A percentile compares a stretch with the other conserved stretches of the same genome.
Evolutionary conservation across 2,888 invertebrate species (phyloP).

Genomic region (Monochamus alternatus): DNA sequence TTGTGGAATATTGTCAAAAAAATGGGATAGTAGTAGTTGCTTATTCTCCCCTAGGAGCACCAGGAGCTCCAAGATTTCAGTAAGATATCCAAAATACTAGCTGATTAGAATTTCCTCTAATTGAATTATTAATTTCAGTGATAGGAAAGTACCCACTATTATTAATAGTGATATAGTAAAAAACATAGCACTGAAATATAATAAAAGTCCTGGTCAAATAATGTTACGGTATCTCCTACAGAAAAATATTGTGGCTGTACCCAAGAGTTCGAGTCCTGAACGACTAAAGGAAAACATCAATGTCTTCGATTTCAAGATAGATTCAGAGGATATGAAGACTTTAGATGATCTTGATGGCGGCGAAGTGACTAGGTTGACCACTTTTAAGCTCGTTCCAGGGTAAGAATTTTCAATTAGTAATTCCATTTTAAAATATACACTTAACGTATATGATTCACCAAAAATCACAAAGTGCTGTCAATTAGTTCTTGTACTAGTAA

Average conservation of each 20-base stretch:
- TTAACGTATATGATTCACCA: no score
- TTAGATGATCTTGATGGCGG: conserved; percentile 75
- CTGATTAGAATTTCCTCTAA: not conserved
- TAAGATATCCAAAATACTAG: not conserved
- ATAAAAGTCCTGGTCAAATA: conserved; percentile 82
- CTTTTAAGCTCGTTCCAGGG: conserved; percentile 3
- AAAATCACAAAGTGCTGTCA: no score
- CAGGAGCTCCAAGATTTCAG: conserved; percentile 45
- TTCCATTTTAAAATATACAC: no score
- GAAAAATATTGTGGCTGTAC: conserved; percentile 82
- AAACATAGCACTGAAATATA: conserved; percentile 72
- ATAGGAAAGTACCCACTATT: not conserved
- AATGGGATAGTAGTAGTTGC: conserved; percentile 44
- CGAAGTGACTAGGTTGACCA: conserved; percentile 73
- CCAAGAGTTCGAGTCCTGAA: conserved; percentile 84
- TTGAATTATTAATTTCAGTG: conserved; percentile 25
- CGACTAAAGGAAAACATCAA: conserved; percentile 84
- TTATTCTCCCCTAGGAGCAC: conserved; percentile 72
- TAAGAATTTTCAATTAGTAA: conserved; percentile 15
- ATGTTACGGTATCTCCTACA: conserved; percentile 84
- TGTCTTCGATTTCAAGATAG: conserved; percentile 81
- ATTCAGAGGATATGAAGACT: conserved; percentile 75
- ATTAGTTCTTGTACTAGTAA: no score
- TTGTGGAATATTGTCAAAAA: conserved; percentile 49
- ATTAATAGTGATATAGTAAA: conserved; percentile 65